phyloP scores from a whole-genome alignment of 2,113 vertebrate species.

The Caranx melampygus region DNA sequence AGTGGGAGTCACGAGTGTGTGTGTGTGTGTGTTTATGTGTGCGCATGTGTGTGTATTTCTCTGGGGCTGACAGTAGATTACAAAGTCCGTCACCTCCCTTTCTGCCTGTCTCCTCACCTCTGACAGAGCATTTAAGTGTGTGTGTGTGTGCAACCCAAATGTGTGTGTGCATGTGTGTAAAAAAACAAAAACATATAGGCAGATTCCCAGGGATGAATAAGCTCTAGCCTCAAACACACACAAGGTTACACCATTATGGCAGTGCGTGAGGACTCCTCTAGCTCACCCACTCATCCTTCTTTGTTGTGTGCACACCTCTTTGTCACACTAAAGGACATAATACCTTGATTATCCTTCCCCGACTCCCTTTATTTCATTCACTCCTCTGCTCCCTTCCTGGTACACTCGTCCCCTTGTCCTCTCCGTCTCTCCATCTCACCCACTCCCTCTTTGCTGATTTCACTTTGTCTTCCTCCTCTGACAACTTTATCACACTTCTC shows the following conservation, averaged over 20 bases:
- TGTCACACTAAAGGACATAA: conserved; percentile 62
- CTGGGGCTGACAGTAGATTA: conserved; percentile 64
- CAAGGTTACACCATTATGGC: conserved; percentile 50
- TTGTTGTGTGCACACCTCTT: conserved; percentile 49
- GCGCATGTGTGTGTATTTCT: conserved; percentile 1
- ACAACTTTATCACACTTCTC: conserved; percentile 61
- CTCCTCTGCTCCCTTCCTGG: conserved; percentile 56
- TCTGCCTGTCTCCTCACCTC: conserved; percentile 55
- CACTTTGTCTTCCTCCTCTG: conserved; percentile 61
- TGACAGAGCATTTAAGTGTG: conserved; percentile 29
- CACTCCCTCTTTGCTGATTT: conserved; percentile 50
- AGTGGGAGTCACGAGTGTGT: conserved; percentile 43
- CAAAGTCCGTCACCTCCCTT: conserved; percentile 61
- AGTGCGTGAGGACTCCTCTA: conserved; percentile 27
- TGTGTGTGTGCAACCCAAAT: conserved; percentile 12
- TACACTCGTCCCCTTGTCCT: conserved; percentile 54
- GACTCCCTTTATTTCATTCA: conserved; percentile 63
- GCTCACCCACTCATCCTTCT: conserved; percentile 56
- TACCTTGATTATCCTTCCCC: conserved; percentile 71
- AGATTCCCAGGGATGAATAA: conserved; percentile 17
- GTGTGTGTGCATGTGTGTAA: conserved; percentile 7
- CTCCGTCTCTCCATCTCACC: conserved; percentile 51
- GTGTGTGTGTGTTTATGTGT: background rate
- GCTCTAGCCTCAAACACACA: background rate
- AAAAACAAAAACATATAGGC: background rate